These are phyloP conservation scores for Ophion obscuratus DNA, from an alignment of 2,888 invertebrate species.

Conservation along the genomic window DNA sequence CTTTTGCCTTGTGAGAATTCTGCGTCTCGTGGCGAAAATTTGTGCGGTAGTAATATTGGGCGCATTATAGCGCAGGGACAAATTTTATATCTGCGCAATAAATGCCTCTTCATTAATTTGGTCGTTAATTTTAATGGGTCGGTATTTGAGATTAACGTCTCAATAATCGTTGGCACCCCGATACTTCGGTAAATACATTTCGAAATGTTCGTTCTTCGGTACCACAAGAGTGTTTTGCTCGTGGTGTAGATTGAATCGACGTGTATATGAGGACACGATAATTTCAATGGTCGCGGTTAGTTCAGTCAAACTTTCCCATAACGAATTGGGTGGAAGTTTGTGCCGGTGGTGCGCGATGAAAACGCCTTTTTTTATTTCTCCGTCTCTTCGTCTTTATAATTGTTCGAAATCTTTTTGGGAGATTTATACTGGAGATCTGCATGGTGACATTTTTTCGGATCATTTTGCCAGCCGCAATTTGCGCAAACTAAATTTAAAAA, in stretches of 20 bases:
- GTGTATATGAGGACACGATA: not conserved
- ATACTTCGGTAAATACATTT: not conserved
- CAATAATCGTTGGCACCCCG: not conserved
- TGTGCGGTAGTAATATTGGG: conserved; percentile 35
- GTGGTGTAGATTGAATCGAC: not conserved
- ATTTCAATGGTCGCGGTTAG: not conserved
- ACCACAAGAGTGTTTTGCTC: not conserved
- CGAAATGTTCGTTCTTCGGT: not conserved
- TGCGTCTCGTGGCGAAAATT: conserved; percentile 12
- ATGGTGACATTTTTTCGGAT: no score
- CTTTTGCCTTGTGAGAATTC: conserved; percentile 25
- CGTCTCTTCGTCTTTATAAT: no score
- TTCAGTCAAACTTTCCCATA: not conserved
- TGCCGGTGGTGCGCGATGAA: no score
- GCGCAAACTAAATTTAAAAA: no score
- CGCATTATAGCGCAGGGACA: conserved; percentile 13
- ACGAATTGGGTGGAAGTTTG: no score
- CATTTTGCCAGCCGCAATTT: no score
- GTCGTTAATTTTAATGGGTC: not conserved
- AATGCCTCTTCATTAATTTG: not conserved
- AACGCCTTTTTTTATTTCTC: no score
- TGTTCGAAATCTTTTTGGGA: no score
- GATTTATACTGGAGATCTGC: no score
- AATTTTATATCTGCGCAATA: conserved; percentile 11
- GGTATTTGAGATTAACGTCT: not conserved